Conservation (phyloP, 2,888 invertebrate species). For the Clivina fossor region DNA sequence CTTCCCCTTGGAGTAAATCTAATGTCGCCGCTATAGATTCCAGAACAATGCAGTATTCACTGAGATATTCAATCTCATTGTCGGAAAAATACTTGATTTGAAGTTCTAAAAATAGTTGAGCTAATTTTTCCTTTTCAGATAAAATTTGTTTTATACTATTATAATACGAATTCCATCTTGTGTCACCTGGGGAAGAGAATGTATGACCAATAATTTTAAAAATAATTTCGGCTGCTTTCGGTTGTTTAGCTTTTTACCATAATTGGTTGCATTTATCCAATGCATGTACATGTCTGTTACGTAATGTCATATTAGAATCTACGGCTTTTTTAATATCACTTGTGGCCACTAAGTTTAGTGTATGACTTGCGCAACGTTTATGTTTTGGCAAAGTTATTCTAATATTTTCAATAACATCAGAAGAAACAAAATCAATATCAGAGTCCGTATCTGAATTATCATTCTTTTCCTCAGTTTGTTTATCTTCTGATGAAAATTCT, state of each 20-base stretch:
- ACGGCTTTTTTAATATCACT: constrained; percentile 32
- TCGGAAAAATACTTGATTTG: constrained; percentile 7
- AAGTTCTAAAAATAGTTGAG: constrained; percentile 14
- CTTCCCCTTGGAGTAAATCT: constrained; percentile 36
- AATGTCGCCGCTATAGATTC: constrained; percentile 30
- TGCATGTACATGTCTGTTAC: constrained; percentile 33
- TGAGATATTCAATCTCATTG: constrained; percentile 22
- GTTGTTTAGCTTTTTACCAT: constrained; percentile 37
- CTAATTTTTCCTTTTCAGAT: constrained; percentile 25
- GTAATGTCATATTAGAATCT: constrained; percentile 11
- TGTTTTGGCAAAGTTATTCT: no score
- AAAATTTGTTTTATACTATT: constrained; percentile 35
- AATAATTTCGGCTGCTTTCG: constrained; percentile 21
- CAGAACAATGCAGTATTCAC: constrained; percentile 28
- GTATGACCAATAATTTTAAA: constrained; percentile 6
- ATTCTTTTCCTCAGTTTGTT: no score
- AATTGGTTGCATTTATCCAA: constrained; percentile 33
- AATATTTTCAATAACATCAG: no score
- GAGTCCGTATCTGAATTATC: no score
- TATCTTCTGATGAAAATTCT: no score
- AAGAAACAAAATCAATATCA: no score
- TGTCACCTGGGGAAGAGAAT: constrained; percentile 34
- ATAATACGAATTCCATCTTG: constrained; percentile 36
- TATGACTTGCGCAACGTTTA: constrained; percentile 37
- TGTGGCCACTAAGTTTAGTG: constrained; percentile 36